Evolutionary conservation across 2,113 vertebrate species (phyloP), one percentile per base, ranked within the genome.

Genomic region (Mesitornis unicolor): DNA sequence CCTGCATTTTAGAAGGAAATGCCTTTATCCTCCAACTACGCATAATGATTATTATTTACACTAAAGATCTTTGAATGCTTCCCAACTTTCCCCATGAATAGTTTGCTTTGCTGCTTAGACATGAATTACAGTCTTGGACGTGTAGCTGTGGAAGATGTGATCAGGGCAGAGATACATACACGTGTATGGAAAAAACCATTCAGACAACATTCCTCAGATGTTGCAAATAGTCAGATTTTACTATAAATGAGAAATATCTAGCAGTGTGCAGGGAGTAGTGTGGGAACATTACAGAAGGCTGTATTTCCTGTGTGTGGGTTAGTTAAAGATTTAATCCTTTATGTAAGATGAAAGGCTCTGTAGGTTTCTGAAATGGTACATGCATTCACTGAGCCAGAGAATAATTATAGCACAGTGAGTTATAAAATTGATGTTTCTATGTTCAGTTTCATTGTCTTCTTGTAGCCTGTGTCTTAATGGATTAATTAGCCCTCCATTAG

Each of bases 401-500:
- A 89, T 97, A 96, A 97, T 98, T 98, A 97, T 96, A 96, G 82
- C 94, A 85, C 77, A 80, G 97, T 95, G 97, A 97, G 95, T 90
- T 97, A 93, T 93, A 97, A 96, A 97, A 97, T 96, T 79, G 92
- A 96, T 95, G 93, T 97, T 97, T 95, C 96, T 93, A 74, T 95
- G 95, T 96, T 95, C 90, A 56, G 93, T 98, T 96, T 95, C 96
- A 95, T 97, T 96, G 94, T 98, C 97, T 97, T 97, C 43, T 88
- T 56, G 80, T 97, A 96, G 91, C 84, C 84, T 79, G 85, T 96
- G 89, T 93, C 85, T 98, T 96, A 98, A 97, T 98, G 96, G 95
- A 96, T 97, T 97, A 98, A 98, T 97, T 98, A 97, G 93, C 56
- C 82, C n/a, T 97, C 84, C 94, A 84, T 97, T 95, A 97, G 95